Evolutionary conservation across 2,113 vertebrate species (phyloP).

Genomic region (Chaetodon trifascialis): DNA sequence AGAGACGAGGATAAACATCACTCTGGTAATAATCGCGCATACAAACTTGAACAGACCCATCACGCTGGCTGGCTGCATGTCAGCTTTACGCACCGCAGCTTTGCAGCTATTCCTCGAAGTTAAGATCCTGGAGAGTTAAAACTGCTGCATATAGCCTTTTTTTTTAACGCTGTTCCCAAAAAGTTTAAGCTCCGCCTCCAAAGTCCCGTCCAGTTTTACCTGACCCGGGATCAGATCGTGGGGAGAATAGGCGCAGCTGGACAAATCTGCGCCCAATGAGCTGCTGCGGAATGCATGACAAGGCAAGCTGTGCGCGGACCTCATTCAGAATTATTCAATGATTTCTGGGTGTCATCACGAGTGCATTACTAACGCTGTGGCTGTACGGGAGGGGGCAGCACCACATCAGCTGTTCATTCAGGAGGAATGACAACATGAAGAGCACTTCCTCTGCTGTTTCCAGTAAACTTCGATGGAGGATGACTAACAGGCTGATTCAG

Average conservation of each 20-base stretch:
- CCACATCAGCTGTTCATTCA: slow-evolving; percentile 10
- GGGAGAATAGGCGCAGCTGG: too few relatives aligned
- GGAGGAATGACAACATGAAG: not conserved
- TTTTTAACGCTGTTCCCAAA: slow-evolving; percentile 29
- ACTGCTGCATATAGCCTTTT: not conserved
- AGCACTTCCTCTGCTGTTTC: not conserved
- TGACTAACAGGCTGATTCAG: not conserved
- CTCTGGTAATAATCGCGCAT: slow-evolving; percentile 87
- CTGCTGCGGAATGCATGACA: not conserved
- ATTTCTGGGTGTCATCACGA: not conserved
- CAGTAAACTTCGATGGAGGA: too few relatives aligned
- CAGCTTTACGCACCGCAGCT: not conserved
- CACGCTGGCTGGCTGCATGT: not conserved
- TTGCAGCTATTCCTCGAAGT: not conserved
- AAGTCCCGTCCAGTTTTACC: not conserved
- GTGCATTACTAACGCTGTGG: not conserved
- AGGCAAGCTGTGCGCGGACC: too few relatives aligned
- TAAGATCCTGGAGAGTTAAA: not conserved
- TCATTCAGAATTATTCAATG: not conserved
- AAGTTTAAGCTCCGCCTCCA: slow-evolving; percentile 60
- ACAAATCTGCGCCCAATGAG: too few relatives aligned
- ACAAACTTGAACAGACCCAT: slow-evolving; percentile 86
- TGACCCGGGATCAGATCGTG: not conserved
- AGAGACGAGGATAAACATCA: slow-evolving; percentile 89
- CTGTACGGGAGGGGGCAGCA: slow-evolving; percentile 58